Conservation (phyloP, 2,113 vertebrate species). For the Podocnemis expansa region DNA sequence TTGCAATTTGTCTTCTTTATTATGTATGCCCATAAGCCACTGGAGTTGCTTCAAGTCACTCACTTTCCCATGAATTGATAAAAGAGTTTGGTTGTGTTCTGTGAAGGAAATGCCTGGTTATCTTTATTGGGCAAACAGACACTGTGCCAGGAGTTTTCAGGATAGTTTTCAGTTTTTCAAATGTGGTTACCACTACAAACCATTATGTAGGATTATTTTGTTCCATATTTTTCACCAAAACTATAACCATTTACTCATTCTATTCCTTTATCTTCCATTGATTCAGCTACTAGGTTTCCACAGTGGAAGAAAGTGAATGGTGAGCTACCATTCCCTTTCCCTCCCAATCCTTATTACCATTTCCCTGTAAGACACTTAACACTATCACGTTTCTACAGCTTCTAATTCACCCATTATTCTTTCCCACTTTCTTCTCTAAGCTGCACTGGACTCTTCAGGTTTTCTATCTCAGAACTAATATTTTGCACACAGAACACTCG, state of each 20-base stretch:
- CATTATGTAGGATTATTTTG: slow-evolving; percentile 16
- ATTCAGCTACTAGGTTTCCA: neutral
- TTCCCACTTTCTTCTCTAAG: neutral
- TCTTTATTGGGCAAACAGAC: slow-evolving; percentile 21
- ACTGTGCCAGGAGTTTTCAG: slow-evolving; percentile 6
- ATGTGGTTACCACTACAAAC: neutral
- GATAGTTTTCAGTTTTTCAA: neutral
- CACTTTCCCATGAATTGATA: slow-evolving; percentile 42
- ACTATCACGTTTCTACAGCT: neutral
- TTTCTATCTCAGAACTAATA: neutral
- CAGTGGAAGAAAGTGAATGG: neutral
- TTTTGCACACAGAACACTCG: neutral
- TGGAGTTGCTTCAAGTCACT: slow-evolving; percentile 31
- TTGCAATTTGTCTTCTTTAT: slow-evolving; percentile 9
- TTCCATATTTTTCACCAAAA: neutral
- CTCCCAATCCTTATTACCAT: neutral
- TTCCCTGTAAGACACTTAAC: neutral
- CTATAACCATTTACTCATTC: neutral
- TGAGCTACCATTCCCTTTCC: neutral
- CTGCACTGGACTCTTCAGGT: neutral
- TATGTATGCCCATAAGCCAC: neutral
- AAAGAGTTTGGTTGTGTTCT: slow-evolving; percentile 3
- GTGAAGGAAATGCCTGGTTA: slow-evolving; percentile 46
- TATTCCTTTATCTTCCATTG: neutral
- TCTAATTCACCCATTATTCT: neutral